Base-by-base conservation (phyloP, 2,797 vertebrate genomes). In the Malurus leucopterus region DNA sequence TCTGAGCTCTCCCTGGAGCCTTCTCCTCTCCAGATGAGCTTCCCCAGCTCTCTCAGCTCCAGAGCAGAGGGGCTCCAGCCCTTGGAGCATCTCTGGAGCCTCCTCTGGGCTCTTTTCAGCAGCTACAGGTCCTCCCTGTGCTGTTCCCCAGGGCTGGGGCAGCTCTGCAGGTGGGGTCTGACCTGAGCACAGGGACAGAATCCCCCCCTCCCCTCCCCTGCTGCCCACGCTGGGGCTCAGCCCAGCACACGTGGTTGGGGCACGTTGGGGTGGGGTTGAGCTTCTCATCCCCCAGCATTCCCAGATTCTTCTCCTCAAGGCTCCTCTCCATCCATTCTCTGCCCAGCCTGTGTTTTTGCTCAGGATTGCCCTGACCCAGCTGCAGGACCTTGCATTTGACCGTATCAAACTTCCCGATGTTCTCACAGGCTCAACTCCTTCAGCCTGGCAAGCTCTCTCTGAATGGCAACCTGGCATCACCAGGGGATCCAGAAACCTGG, bases 81-180 rank as follows among this genome's bases (percentile, higher is more conserved):
- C 20, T 59, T 1, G 5, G 41, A 61, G 14, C 53, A 67, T 4
- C 23, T 46, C 13, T 0, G 5, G 0, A 5, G 19, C 11, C 27
- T 53, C 24, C 24, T 53, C 54, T 61, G 40, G 16, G 1, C 7
- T 57, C 3, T 2, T 17, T 73, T 5, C 43, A 65, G 36, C 18
- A 73, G 15, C 44, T 57, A 18, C 69, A 50, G 3, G 0, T 64
- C 61, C 27, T 36, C 13, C 3, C 22, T 57, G 15, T 34, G 27
- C 50, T 57, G 68, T 4, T 3, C 10, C 29, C 34, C 34, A 34
- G 17, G 5, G 44, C 22, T 58, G 69, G 22, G 13, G 27, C 51
- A 65, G 43, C 53, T 65, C 59, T 83, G 51, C 36, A 57, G 44
- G 12, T 53, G 44, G 21, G 26, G 15, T 64, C 61, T 71, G 24